These are phyloP conservation scores for Pinna nobilis DNA, from an alignment of 1,140 invertebrate species.

Conservation along the genomic window DNA sequence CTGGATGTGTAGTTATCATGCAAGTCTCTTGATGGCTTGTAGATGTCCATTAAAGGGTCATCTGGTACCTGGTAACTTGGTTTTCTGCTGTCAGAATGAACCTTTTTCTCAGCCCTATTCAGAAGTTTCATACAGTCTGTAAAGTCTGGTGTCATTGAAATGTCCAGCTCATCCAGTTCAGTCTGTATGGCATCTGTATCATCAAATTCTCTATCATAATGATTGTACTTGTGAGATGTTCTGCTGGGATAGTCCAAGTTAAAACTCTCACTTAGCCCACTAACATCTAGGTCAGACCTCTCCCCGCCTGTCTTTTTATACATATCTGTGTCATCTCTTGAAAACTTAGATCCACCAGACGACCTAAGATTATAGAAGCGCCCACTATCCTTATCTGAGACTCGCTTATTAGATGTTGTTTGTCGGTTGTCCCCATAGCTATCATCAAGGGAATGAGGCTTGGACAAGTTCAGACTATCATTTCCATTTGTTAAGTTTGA, in stretches of 20 bases:
- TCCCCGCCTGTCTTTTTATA: slow-evolving; percentile 18
- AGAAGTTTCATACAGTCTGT: slow-evolving; percentile 71
- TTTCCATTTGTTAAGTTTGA: slow-evolving; percentile 24
- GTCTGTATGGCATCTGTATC: slow-evolving; percentile 61
- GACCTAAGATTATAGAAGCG: slow-evolving; percentile 35
- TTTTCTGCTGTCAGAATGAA: slow-evolving; percentile 44
- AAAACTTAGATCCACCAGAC: background rate
- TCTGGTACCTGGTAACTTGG: no score
- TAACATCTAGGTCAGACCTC: slow-evolving; percentile 29
- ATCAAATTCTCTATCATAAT: slow-evolving; percentile 48
- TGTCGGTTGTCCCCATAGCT: slow-evolving; percentile 34
- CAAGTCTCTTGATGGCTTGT: no score
- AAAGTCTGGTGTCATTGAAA: slow-evolving; percentile 71
- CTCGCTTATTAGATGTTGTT: slow-evolving; percentile 23
- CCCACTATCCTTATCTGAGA: slow-evolving; percentile 43
- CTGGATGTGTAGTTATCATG: no score
- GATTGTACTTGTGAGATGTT: slow-evolving; percentile 22
- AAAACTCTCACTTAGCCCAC: slow-evolving; percentile 45
- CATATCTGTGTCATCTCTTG: slow-evolving; percentile 4
- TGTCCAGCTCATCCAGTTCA: slow-evolving; percentile 64
- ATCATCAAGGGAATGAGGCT: slow-evolving; percentile 44
- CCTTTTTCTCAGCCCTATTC: slow-evolving; percentile 71
- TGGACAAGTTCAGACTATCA: slow-evolving; percentile 40
- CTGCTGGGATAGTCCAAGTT: slow-evolving; percentile 30
- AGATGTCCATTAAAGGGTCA: no score